Evolutionary conservation across 2,888 invertebrate species (phyloP).

Genomic region (Drosophila pegasa): DNA sequence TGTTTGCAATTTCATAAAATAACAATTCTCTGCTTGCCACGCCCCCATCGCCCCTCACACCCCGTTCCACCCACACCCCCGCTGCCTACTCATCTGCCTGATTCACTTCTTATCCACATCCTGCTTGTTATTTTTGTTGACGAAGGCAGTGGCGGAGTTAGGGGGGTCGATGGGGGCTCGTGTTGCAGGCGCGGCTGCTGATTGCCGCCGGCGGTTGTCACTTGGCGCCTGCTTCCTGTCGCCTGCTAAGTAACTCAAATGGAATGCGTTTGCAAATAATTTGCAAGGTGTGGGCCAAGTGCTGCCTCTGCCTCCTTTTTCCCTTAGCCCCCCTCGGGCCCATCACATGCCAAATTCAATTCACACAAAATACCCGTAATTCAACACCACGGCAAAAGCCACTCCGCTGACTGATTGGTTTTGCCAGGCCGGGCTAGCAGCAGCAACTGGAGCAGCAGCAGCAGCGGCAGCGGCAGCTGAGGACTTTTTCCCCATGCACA

Average conservation of each 20-base stretch:
- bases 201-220: constrained; percentile 78
- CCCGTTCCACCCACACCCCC: neutral
- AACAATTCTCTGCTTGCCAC: constrained; percentile 58
- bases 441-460: neutral
- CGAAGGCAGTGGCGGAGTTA: neutral
- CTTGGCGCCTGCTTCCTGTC: constrained; percentile 55
- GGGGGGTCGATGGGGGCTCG: too few species aligned
- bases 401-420: constrained; percentile 78
- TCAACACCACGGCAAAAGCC: constrained; percentile 74
- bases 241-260: constrained; percentile 56
- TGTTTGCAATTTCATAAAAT: constrained; percentile 80
- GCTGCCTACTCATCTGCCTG: constrained; percentile 17
- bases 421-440: constrained; percentile 48
- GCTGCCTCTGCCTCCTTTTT: constrained; percentile 9
- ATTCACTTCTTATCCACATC: constrained; percentile 10
- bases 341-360: constrained; percentile 74
- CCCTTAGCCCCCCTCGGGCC: neutral
- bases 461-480: neutral
- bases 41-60: constrained; percentile 4
- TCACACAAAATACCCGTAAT: constrained; percentile 80
- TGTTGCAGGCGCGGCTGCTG: constrained; percentile 62
- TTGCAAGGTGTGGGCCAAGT: constrained; percentile 37
- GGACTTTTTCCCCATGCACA: constrained; percentile 9
- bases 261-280: constrained; percentile 80
- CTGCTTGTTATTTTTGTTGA: constrained; percentile 57